Conservation (phyloP, 2,113 vertebrate species). For the Rhadina sibilatrix region DNA sequence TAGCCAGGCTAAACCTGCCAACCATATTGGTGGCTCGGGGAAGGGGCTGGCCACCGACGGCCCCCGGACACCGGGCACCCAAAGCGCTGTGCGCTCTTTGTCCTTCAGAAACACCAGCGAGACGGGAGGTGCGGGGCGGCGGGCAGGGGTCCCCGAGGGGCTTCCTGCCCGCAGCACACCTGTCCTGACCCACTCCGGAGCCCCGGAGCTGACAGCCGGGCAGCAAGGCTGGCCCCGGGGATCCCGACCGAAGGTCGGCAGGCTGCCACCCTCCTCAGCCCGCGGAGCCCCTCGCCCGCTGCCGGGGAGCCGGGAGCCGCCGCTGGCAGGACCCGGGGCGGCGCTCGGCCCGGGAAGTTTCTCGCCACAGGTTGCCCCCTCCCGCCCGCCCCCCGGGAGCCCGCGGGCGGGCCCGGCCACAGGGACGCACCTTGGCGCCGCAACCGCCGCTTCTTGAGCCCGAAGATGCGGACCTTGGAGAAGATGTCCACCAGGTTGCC, state of each 20-base stretch:
- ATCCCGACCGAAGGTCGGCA: neutral
- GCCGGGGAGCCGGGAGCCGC: neutral
- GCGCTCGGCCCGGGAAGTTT: neutral
- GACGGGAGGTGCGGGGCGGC: neutral
- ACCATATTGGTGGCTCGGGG: neutral
- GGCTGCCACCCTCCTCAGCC: neutral
- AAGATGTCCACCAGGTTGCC: slow-evolving; percentile 98
- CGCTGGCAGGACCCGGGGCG: neutral
- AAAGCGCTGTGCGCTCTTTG: neutral
- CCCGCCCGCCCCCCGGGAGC: neutral
- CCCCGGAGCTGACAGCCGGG: neutral
- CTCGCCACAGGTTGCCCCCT: slow-evolving; percentile 3
- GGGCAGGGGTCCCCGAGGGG: neutral
- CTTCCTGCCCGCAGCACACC: neutral
- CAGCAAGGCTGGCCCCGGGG: neutral
- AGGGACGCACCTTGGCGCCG: slow-evolving; percentile 90
- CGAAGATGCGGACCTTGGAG: slow-evolving; percentile 99
- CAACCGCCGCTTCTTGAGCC: slow-evolving; percentile 96
- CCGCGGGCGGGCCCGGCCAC: neutral
- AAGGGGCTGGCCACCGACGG: neutral
- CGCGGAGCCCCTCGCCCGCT: neutral
- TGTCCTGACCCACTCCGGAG: neutral
- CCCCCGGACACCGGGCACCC: neutral
- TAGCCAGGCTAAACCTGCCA: neutral
- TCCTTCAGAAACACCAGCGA: neutral